These are phyloP conservation scores for Clarias magur DNA, from an alignment of 2,113 vertebrate genomes.

Conservation along the genomic window DNA sequence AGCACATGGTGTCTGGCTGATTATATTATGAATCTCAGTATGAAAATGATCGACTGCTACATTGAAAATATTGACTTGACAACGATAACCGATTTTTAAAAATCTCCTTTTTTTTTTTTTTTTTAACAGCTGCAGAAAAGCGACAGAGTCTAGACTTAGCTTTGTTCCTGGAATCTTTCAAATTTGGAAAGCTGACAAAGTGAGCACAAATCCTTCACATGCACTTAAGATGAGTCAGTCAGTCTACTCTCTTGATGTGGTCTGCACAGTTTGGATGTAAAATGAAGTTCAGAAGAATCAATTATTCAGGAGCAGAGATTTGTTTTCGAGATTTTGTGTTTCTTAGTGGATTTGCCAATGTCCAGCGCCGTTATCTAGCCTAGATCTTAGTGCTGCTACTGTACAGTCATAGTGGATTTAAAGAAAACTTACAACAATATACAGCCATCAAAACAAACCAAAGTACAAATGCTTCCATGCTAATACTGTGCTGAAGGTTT, in stretches of 20 bases:
- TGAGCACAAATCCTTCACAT: slow-evolving; percentile 55
- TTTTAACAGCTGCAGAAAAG: background rate
- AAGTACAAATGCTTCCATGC: background rate
- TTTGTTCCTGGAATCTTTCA: slow-evolving; percentile 51
- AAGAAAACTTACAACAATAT: background rate
- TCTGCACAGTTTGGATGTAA: slow-evolving; percentile 53
- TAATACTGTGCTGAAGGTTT: slow-evolving; percentile 29
- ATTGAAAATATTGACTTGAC: slow-evolving; percentile 11
- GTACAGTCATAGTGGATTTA: background rate
- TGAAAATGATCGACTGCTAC: background rate
- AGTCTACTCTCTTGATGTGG: slow-evolving; percentile 67
- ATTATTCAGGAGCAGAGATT: slow-evolving; percentile 52
- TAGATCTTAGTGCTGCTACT: background rate
- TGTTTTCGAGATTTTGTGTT: slow-evolving; percentile 35
- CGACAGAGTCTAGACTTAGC: background rate
- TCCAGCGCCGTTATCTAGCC: background rate
- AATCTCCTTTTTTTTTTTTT: background rate
- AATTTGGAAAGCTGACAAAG: slow-evolving; percentile 51
- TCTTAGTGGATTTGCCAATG: background rate
- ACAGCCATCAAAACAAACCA: background rate
- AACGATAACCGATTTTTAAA: background rate
- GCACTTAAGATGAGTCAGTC: slow-evolving; percentile 59
- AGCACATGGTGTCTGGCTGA: background rate
- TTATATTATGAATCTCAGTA: background rate
- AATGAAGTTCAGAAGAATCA: slow-evolving; percentile 53